These are phyloP conservation scores for Odontomyia ornata DNA, from an alignment of 2,888 invertebrate genomes.

Conservation along the genomic window DNA sequence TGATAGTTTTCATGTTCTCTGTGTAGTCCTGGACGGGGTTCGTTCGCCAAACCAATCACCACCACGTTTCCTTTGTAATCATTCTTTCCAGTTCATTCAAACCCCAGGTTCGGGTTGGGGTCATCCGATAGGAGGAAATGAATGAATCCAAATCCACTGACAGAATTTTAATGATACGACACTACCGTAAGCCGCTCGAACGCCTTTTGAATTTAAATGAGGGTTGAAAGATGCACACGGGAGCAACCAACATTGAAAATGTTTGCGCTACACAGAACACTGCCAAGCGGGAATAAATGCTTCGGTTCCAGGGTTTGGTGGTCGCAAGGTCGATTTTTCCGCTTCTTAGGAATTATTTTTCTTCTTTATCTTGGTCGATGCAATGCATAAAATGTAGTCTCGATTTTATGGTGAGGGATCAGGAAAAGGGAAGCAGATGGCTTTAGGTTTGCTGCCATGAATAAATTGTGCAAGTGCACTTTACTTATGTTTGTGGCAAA, in stretches of 20 bases:
- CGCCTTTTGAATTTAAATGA: conserved; percentile 12
- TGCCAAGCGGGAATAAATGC: neutral
- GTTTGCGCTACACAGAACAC: neutral
- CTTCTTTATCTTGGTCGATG: neutral
- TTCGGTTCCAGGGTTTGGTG: neutral
- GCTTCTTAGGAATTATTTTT: conserved; percentile 1
- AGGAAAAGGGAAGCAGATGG: no score
- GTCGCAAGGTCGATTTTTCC: neutral
- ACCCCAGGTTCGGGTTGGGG: conserved; percentile 21
- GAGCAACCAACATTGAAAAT: neutral
- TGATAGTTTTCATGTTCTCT: neutral
- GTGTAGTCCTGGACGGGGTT: neutral
- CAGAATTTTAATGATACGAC: conserved; percentile 49
- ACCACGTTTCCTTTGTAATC: conserved; percentile 8
- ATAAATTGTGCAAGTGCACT: no score
- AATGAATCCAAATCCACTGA: conserved; percentile 47
- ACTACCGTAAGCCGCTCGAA: conserved; percentile 25
- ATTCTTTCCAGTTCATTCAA: neutral
- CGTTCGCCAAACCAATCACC: neutral
- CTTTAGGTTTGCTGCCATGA: no score
- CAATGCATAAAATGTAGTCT: neutral
- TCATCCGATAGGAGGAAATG: conserved; percentile 49
- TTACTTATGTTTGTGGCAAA: no score
- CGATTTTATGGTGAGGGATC: neutral
- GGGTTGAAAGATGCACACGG: conserved; percentile 1